Base-by-base conservation (phyloP, 2,797 vertebrate species). In the Distichodus sexfasciatus region DNA sequence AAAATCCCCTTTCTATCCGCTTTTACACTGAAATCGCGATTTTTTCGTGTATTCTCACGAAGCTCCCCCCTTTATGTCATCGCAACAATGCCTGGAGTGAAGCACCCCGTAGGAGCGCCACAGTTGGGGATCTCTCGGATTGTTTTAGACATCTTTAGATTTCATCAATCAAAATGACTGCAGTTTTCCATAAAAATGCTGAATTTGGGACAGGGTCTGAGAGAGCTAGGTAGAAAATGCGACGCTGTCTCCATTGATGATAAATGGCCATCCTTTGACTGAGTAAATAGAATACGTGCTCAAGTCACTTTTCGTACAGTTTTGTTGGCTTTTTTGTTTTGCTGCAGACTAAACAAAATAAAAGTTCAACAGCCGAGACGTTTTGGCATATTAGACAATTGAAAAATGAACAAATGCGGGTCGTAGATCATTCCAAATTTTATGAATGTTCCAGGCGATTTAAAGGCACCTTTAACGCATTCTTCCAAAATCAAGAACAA, bases 121-220 rank as follows among this genome's bases (percentile, higher is more conserved):
- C 96, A 96, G 96, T 96, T 91, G 96, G 96, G 93, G 95, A 96
- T 94, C 97, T 93, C 93, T 90, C 86, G 92, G 93, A 95, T 95
- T 95, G 90, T 94, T 96, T 92, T 93, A 94, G 94, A 95, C 96
- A 96, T 98, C 97, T 97, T 96, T 97, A 94, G 94, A 98, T 98
- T 99, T 98, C 96, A 99, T 99, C 96, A 98, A 98, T 99, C 97
- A 99, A 99, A 98, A 94, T 98, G 96, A 98, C 97, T 98, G 94
- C 96, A 93, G 96, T 98, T 99, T 99, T 98, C 96, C 96, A 98
- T 98, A 96, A 98, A 98, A 98, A 91, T 94, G 91, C 94, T 94
- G 94, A 96, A 97, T 98, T 98, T 95, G 92, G 94, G 94, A 92
- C 93, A 94, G 94, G 91, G 93, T 92, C 93, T 93, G 92, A 94